phyloP scores from a whole-genome alignment of 2,113 vertebrate genomes.

The Indri indri region DNA sequence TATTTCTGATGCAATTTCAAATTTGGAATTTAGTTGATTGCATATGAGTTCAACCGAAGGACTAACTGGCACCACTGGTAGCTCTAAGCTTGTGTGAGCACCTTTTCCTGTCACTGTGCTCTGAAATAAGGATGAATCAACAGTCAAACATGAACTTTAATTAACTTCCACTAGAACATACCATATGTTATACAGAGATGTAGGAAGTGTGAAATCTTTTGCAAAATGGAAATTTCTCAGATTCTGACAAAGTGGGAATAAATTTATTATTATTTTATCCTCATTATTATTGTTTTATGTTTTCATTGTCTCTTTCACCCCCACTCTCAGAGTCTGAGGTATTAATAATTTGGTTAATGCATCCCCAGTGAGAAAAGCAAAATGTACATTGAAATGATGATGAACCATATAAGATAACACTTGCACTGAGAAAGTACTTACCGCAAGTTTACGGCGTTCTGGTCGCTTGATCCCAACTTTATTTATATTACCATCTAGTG shows the following conservation, averaged over 20 bases:
- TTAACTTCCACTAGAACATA: slow-evolving; percentile 65
- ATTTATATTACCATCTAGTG: neutral
- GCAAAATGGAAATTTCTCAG: slow-evolving; percentile 69
- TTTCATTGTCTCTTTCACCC: neutral
- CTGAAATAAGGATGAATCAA: slow-evolving; percentile 58
- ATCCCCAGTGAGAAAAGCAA: neutral
- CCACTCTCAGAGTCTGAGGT: slow-evolving; percentile 5
- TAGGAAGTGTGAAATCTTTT: slow-evolving; percentile 64
- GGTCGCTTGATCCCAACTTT: neutral
- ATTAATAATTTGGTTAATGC: neutral
- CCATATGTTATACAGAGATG: slow-evolving; percentile 52
- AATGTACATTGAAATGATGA: neutral
- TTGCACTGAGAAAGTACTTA: neutral
- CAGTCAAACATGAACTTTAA: slow-evolving; percentile 57
- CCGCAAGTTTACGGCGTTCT: neutral
- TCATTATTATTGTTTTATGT: slow-evolving; percentile 28
- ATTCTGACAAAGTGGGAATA: slow-evolving; percentile 43
- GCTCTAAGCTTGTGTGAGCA: neutral
- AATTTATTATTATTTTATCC: slow-evolving; percentile 57
- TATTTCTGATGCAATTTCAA: slow-evolving; percentile 1
- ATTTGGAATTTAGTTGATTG: slow-evolving; percentile 39
- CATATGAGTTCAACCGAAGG: neutral
- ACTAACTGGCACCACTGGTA: neutral
- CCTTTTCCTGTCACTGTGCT: slow-evolving; percentile 40
- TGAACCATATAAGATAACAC: neutral